A percentile compares a stretch with the other conserved stretches of the same genome.
Conservation (phyloP, 1,140 invertebrate species). For the Saccostrea echinata region DNA sequence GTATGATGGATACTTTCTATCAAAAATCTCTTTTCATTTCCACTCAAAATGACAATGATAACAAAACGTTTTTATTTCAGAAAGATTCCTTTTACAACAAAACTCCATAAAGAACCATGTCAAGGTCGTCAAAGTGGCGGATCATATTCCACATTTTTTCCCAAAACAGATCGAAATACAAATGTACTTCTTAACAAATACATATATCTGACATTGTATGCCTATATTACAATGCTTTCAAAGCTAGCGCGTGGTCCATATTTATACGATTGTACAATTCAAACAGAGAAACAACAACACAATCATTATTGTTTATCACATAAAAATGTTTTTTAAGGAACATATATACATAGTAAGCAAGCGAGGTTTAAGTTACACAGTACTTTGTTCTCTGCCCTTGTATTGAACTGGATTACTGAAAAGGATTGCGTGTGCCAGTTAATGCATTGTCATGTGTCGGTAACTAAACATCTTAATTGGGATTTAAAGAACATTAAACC, state of each 20-base stretch:
- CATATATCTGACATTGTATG: not conserved
- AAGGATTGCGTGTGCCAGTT: not conserved
- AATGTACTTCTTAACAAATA: not conserved
- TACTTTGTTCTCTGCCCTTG: not conserved
- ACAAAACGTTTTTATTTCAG: no score
- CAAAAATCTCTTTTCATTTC: no score
- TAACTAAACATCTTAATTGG: not conserved
- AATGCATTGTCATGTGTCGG: not conserved
- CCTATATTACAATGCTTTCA: not conserved
- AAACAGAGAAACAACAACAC: not conserved
- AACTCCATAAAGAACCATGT: no score
- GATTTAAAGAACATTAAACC: constrained; percentile 14
- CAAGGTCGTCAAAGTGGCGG: no score
- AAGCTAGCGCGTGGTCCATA: not conserved
- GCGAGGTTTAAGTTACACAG: not conserved
- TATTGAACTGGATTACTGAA: not conserved
- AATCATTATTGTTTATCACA: not conserved
- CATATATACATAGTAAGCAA: not conserved
- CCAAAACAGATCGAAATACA: not conserved
- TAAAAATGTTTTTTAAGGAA: not conserved
- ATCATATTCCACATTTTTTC: not conserved
- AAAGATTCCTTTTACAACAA: no score
- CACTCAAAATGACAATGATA: no score
- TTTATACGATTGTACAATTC: not conserved
- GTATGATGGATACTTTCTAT: no score